Percentiles rank a stretch among this genome's conserved stretches.
phyloP scores from a whole-genome alignment of 2,888 invertebrate genomes.

The Cryptus viduatorius region DNA sequence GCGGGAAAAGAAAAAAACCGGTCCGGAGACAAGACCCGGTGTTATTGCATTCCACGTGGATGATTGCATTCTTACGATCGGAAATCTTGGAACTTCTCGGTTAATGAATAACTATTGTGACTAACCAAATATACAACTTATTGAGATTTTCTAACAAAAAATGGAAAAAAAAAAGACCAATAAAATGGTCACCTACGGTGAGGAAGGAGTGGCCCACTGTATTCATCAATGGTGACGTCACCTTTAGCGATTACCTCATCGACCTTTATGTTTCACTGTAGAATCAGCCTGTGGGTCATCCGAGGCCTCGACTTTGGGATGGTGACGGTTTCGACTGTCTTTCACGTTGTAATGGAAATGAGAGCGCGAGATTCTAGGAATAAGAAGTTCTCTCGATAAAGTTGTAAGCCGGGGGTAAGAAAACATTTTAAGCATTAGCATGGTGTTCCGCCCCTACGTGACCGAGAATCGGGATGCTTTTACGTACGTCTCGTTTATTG shows the following conservation, averaged over 20 bases:
- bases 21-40: conserved; percentile 45
- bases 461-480: conserved; percentile 1
- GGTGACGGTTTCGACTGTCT: conserved; percentile 22
- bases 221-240: conserved; percentile 68
- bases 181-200: conserved; percentile 55
- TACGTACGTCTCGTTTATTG: not conserved
- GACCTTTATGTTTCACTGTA: conserved; percentile 65
- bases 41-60: conserved; percentile 65
- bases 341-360: conserved; percentile 11
- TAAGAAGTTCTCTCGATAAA: not conserved
- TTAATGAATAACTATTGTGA: conserved; percentile 4
- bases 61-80: conserved; percentile 51
- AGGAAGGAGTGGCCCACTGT: conserved; percentile 65
- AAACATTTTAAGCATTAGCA: conserved; percentile 53
- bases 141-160: conserved; percentile 8
- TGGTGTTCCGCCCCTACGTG: conserved; percentile 45
- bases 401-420: conserved; percentile 46
- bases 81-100: conserved; percentile 2
- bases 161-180: conserved; percentile 40
- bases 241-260: conserved; percentile 70
- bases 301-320: conserved; percentile 18
- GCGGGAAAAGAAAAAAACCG: conserved; percentile 58
- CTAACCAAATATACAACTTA: not conserved
- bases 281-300: conserved; percentile 53
- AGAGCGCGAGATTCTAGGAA: conserved; percentile 22